Conservation (phyloP, 2,797 vertebrate genomes). For the Gymnocypris eckloni region DNA sequence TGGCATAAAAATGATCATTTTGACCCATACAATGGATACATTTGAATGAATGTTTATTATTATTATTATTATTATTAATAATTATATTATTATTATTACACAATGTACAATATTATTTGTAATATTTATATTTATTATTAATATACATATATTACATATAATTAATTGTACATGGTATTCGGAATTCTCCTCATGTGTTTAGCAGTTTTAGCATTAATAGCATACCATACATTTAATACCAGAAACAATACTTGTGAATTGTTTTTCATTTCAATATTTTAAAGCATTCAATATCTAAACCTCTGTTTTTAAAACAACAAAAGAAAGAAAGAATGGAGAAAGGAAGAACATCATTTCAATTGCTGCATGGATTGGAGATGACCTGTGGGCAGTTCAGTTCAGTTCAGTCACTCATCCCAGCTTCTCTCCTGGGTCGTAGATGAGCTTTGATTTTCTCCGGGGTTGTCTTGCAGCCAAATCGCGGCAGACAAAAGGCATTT, state of each 20-base stretch:
- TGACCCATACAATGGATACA: not conserved
- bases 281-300: not conserved
- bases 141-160: no score
- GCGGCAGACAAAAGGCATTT: conserved; percentile 40
- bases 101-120: not conserved
- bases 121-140: not conserved
- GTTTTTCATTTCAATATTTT: not conserved
- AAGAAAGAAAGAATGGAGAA: not conserved
- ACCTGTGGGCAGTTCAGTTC: conserved; percentile 22
- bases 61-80: no score
- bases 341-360: conserved; percentile 20
- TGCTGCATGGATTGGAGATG: conserved; percentile 28
- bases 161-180: not conserved
- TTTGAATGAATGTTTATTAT: not conserved
- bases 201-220: not conserved
- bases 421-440: not conserved
- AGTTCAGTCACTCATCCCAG: not conserved
- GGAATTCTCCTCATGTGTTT: not conserved
- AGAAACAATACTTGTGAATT: not conserved
- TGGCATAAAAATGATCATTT: no score
- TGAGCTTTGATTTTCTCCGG: conserved; percentile 50
- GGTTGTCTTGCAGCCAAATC: not conserved
- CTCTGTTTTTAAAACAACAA: not conserved
- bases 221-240: not conserved
- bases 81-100: not conserved